These are phyloP conservation scores for Ammodramus savannarum DNA, from an alignment of 2,113 vertebrate genomes.

Conservation along the genomic window DNA sequence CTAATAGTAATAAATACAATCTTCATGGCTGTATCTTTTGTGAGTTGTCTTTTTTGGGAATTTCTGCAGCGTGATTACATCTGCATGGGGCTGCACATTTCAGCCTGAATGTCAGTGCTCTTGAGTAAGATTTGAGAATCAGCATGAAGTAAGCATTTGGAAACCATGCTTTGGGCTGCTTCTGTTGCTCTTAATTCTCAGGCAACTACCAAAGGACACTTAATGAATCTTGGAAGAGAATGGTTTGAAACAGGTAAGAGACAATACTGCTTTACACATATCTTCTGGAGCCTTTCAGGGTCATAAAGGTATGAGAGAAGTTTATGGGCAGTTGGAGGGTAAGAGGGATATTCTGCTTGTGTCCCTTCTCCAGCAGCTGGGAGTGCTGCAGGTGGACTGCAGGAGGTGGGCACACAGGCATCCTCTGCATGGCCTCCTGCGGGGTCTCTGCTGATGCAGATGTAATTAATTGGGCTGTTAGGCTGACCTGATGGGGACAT, in stretches of 20 bases:
- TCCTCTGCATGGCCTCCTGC: neutral
- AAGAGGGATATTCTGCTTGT: neutral
- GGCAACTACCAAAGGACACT: neutral
- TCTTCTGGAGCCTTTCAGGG: neutral
- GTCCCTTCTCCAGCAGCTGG: neutral
- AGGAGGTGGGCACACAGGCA: fast-evolving
- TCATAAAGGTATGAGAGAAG: neutral
- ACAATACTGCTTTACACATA: neutral
- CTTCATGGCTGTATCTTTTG: neutral
- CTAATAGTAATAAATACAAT: conserved; percentile 32
- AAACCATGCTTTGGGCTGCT: neutral
- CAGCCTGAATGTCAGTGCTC: neutral
- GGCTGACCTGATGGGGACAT: neutral
- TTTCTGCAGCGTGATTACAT: neutral
- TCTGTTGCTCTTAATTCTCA: neutral
- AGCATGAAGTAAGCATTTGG: neutral
- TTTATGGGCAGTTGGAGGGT: neutral
- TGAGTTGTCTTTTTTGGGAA: neutral
- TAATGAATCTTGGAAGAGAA: neutral
- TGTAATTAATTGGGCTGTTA: neutral
- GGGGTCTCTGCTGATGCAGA: neutral
- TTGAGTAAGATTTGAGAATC: neutral
- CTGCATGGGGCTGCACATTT: neutral
- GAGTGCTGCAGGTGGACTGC: neutral
- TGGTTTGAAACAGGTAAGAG: neutral